A percentile compares a stretch with the other conserved stretches of the same genome.
Conservation (phyloP, 1,140 invertebrate genomes). For the Phymastichus coffea region DNA sequence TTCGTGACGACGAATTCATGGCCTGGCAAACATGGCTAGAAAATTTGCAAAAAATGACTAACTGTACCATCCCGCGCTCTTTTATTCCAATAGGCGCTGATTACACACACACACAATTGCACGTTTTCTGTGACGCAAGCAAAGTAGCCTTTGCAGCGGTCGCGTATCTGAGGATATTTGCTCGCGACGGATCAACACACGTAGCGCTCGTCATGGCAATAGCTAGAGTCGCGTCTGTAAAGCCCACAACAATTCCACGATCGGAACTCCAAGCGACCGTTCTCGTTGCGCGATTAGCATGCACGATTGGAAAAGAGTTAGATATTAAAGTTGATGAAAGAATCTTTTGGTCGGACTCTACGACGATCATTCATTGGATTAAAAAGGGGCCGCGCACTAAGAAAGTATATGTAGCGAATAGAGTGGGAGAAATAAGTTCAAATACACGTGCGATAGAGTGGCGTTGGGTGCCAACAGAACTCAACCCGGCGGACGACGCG, state of each 20-base stretch:
- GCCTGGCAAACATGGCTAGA: not conserved
- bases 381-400: conserved; percentile 7
- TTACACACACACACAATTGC: not conserved
- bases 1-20: not conserved
- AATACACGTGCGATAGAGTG: conserved; percentile 38
- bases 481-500: conserved; percentile 51
- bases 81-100: not conserved
- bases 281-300: not conserved
- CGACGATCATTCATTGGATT: conserved; percentile 40
- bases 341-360: conserved; percentile 41
- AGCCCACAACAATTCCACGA: not conserved
- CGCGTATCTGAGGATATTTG: not conserved
- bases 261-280: not conserved
- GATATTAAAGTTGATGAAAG: not conserved
- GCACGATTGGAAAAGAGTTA: not conserved
- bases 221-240: not conserved
- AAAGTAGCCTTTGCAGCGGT: not conserved
- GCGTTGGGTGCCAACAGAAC: conserved; percentile 44
- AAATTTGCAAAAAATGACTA: not conserved
- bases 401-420: conserved; percentile 38
- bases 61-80: not conserved
- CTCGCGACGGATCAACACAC: not conserved
- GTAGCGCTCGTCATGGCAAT: not conserved
- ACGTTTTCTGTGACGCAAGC: conserved; percentile 3
- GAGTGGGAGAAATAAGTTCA: conserved; percentile 41